A percentile compares a stretch with the other conserved stretches of the same genome.
These are phyloP conservation scores for Apodemus sylvaticus DNA, from an alignment of 2,113 vertebrate species.

Conservation along the genomic window DNA sequence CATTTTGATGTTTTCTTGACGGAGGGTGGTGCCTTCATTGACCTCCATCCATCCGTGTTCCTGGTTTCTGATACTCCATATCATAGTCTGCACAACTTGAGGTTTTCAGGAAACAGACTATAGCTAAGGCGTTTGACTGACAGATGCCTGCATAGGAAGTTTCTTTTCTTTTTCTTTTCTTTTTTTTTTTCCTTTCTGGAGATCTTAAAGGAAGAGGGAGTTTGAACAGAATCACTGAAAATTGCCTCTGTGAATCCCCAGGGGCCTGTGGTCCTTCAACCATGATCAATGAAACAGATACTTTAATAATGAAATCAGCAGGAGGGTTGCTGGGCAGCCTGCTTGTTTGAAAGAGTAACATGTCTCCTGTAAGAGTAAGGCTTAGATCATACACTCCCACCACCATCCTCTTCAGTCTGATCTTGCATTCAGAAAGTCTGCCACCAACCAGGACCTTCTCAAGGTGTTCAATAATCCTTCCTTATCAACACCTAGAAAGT, in stretches of 20 bases:
- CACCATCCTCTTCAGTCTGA: not conserved
- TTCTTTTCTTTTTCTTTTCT: not conserved
- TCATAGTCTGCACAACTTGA: not conserved
- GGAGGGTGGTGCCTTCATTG: rapidly evolving
- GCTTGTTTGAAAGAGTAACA: not conserved
- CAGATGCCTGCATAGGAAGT: not conserved
- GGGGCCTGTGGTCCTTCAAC: not conserved
- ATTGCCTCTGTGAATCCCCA: not conserved
- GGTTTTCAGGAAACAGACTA: not conserved
- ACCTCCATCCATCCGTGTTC: not conserved
- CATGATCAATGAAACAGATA: not conserved
- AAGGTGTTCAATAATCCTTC: rapidly evolving
- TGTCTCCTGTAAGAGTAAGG: not conserved
- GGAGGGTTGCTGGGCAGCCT: not conserved
- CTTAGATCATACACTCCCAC: not conserved
- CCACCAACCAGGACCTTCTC: not conserved
- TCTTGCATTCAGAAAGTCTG: not conserved
- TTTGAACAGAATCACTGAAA: not conserved
- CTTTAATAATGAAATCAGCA: not conserved
- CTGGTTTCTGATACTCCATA: not conserved
- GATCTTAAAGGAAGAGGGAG: not conserved
- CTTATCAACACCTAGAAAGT: not conserved
- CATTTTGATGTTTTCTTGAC: not conserved
- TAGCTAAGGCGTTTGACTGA: not conserved
- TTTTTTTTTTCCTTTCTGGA: no score